Percentiles rank a stretch among this genome's conserved stretches.
Conservation (phyloP, 2,888 invertebrate genomes). For the Rhyacophila evoluta region DNA sequence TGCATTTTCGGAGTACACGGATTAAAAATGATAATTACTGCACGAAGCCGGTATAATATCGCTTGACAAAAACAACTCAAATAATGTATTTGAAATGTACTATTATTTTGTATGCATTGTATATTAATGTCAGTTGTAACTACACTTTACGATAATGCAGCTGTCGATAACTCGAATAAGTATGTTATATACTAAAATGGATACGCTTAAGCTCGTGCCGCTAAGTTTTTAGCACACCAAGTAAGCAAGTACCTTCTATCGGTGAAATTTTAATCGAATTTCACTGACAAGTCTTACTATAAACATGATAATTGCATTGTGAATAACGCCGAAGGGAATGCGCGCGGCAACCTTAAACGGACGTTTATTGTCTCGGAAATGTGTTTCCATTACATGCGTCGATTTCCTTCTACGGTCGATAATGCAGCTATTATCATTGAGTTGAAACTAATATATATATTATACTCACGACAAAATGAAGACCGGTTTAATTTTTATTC, state of each 20-base stretch:
- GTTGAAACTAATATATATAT: neutral
- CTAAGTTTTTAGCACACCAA: neutral
- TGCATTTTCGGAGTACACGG: too few species aligned
- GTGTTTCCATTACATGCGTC: neutral
- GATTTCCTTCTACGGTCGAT: neutral
- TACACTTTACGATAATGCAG: neutral
- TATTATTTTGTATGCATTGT: too few species aligned
- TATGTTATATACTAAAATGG: too few species aligned
- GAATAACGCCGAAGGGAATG: neutral
- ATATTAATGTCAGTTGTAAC: too few species aligned
- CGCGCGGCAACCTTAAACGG: constrained; percentile 10
- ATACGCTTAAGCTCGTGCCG: neutral
- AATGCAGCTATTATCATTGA: neutral
- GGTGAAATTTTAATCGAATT: constrained; percentile 22
- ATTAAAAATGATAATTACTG: too few species aligned
- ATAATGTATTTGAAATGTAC: too few species aligned
- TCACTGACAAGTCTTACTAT: constrained; percentile 3
- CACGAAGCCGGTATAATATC: too few species aligned
- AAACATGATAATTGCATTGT: constrained; percentile 19
- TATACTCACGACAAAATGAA: neutral
- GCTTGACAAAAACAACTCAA: too few species aligned
- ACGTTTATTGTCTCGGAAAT: constrained; percentile 14
- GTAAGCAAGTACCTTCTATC: neutral
- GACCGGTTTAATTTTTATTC: neutral
- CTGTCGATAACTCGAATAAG: too few species aligned